Percentiles rank a stretch among this genome's conserved stretches.
Conservation (phyloP, 2,797 vertebrate species). For the Squalus acanthias region DNA sequence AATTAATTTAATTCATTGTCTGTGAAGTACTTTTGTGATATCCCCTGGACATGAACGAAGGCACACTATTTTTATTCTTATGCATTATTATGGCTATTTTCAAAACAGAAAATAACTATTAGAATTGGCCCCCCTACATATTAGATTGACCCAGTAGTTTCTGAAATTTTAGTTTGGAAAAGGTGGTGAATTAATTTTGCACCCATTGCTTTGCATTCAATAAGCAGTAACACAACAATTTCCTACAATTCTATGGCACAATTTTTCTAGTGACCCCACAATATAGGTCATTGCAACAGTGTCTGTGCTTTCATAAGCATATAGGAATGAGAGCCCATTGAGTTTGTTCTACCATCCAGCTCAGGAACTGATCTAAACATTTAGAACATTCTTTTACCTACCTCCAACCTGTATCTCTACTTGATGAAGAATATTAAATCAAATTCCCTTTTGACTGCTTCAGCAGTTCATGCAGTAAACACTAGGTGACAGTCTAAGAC, state of each 20-base stretch:
- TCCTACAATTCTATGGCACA: neutral
- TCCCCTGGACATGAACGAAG: too few species aligned
- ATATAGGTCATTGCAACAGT: neutral
- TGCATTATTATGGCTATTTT: too few species aligned
- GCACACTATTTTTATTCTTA: too few species aligned
- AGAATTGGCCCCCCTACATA: neutral
- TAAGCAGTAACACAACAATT: neutral
- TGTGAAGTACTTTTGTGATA: too few species aligned
- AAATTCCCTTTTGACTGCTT: neutral
- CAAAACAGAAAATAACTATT: too few species aligned
- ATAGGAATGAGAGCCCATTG: neutral
- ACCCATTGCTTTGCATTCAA: neutral
- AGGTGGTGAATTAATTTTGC: neutral
- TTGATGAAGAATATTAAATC: neutral
- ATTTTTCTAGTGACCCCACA: neutral
- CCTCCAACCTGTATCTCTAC: neutral
- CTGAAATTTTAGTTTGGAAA: neutral
- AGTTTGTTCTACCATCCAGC: neutral
- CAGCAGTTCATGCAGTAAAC: neutral
- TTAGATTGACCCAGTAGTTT: neutral
- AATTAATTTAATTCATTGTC: too few species aligned
- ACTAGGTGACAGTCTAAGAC: neutral
- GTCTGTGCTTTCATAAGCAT: neutral
- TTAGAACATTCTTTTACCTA: neutral
- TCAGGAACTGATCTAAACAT: neutral